Evolutionary conservation across 2,888 invertebrate species (phyloP).

Genomic region (Himalopsyche tibetana): DNA sequence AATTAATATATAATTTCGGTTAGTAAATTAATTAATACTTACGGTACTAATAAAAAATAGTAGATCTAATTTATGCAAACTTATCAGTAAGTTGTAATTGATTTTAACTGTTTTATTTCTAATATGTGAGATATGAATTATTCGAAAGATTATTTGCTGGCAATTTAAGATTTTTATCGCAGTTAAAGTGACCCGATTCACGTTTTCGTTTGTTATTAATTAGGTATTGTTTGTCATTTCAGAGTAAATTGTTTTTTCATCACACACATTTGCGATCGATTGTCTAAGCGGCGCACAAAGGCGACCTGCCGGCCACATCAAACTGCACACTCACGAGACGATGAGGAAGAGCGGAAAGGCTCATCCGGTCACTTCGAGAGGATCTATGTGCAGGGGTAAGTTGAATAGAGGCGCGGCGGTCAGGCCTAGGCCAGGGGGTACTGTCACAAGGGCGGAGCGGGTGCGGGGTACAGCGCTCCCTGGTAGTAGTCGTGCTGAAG

Average conservation of each 20-base stretch:
- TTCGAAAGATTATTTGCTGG: background rate
- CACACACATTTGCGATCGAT: slow-evolving; percentile 35
- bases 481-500: slow-evolving; percentile 85
- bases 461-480: slow-evolving; percentile 84
- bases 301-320: slow-evolving; percentile 42
- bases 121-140: background rate
- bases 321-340: background rate
- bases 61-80: background rate
- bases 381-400: slow-evolving; percentile 6
- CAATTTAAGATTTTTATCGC: background rate
- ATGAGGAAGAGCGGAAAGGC: background rate
- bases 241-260: slow-evolving; percentile 13
- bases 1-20: background rate
- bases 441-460: slow-evolving; percentile 92
- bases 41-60: background rate
- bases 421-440: slow-evolving; percentile 90
- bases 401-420: slow-evolving; percentile 48
- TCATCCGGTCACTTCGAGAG: background rate
- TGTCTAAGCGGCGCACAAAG: slow-evolving; percentile 37
- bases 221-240: slow-evolving; percentile 14
- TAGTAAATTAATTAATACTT: background rate
- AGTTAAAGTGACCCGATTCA: background rate
- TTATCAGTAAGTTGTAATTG: slow-evolving; percentile 8
- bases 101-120: background rate
- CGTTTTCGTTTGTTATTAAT: background rate